Evolutionary conservation across 2,888 invertebrate genomes (phyloP), one percentile per base, ranked within the genome.

Genomic region (Lithophane semibrunnea): DNA sequence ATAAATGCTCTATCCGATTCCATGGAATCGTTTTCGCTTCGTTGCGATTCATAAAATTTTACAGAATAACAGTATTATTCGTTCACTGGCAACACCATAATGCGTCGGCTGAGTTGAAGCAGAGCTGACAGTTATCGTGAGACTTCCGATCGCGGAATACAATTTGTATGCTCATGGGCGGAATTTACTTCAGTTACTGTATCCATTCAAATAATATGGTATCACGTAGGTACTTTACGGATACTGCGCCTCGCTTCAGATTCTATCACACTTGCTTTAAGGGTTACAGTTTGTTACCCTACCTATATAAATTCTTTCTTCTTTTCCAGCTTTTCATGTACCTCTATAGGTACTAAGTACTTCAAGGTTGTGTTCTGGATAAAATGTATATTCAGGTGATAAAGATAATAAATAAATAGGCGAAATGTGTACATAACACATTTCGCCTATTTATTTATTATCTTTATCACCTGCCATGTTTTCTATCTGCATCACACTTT

Each of bases 61-160:
- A 78, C 68, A 75, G 78, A 87, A 82, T 87, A 82, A 82, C 79
- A 77, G 77, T 67, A 73, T 72, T 70, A 64, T 80, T 81, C 73
- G 44, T 70, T 79, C 73, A 63, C 64, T 73, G 66, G 68, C 77
- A 72, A 61, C 68, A 79, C 84, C 82, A 86, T 84, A 87, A 87
- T 84, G 82, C 83, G 78, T 63, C 75, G 79, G 79, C 77, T 80
- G 85, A 82, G 85, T 87, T 76, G 78, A 89, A 87, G 85, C 86
- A 86, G 82, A 88, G 85, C 88, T 86, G 88, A 90, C 89, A 90
- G 90, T 88, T 89, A 91, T 89, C 87, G 80, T 81, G 84, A 84
- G 85, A 81, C 86, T 84, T 83, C 77, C 84, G 80, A 87, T 87
- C 86, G 82, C 72, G 79, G 79, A 87, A 87, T 87, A 85, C 84